phyloP scores from a whole-genome alignment of 2,113 vertebrate genomes.

The Coregonus clupeaformis region DNA sequence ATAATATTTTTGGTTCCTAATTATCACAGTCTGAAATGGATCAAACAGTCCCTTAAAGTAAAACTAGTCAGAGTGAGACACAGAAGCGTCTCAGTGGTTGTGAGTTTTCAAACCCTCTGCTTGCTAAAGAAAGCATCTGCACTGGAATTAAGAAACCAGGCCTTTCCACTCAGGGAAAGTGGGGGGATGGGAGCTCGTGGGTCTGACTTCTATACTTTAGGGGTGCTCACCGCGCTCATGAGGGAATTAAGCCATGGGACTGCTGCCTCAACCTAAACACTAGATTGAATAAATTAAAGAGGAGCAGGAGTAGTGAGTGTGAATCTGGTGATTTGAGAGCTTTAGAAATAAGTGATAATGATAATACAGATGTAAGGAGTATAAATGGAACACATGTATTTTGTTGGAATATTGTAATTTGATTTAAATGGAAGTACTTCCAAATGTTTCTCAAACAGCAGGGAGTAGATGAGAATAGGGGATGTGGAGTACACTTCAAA shows the following conservation, averaged over 20 bases:
- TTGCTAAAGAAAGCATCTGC: constrained; percentile 1
- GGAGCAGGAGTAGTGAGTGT: too few relatives aligned
- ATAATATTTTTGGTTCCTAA: too few relatives aligned
- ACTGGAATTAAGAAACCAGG: neutral
- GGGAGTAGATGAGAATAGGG: neutral
- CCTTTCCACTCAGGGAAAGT: neutral
- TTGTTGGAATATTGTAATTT: neutral
- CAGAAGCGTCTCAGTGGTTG: constrained; percentile 9
- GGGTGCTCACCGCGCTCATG: neutral
- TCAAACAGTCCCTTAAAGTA: neutral
- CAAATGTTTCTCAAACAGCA: neutral
- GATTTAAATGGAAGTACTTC: neutral
- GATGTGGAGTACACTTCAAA: neutral
- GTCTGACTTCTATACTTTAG: neutral
- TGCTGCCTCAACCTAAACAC: too few relatives aligned
- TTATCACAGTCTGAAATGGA: neutral
- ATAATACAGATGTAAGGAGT: neutral
- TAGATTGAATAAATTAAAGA: too few relatives aligned
- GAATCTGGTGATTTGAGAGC: too few relatives aligned
- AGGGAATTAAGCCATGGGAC: neutral
- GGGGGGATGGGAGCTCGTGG: neutral
- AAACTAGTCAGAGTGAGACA: neutral
- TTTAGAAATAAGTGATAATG: too few relatives aligned
- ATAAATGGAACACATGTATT: neutral
- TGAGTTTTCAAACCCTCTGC: neutral